Evolutionary conservation across 2,888 invertebrate genomes (phyloP), one percentile per base, ranked within the genome.

Genomic region (Myopa tessellatipennis): DNA sequence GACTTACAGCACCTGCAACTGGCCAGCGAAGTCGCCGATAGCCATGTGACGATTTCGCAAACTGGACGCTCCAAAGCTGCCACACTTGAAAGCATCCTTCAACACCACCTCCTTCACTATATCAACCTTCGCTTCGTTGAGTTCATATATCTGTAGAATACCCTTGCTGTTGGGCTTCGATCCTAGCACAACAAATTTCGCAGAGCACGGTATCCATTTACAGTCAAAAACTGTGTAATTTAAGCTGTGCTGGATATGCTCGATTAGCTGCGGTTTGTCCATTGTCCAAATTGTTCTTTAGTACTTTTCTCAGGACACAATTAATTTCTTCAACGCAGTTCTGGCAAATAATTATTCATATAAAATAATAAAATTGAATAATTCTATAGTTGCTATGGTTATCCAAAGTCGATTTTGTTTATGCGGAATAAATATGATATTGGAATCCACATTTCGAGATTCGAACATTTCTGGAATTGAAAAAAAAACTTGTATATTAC

Each of bases 151-250:
- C 89, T 98, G 95, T 77, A 98, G 90, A 38, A 95, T 92, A 0
- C 98, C 98, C 73, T 93, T 94, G 68, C 96, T 96, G 85, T 94
- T 94, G 0, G 98, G 93, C 87, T 95, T 92, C 18, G 94, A 94
- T 12, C 98, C 98, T 76, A 98, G 91, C 65, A 95, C 93, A 79
- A 97, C 94, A 90, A 98, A 96, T 89, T 97, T 98, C 0, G 98
- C 95, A 4, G 97, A 97, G 85, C 95, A 94, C 0, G 98, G 98
- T 84, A 98, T 93, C 98, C 98, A 98, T 90, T 96, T 96, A n/a
- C 94, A 93, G 86, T 98, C 98, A 88, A 96, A 97, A 38, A 97
- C 89, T 0, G 96, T 95, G 88, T 95, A 98, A 85, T 95, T 93
- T 2, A 97, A 89, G 36, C 93, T 91, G 87, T 95, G 94, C 85